Base-by-base conservation (phyloP, 2,797 vertebrate species). In the Ctenopoma kingsleyae region DNA sequence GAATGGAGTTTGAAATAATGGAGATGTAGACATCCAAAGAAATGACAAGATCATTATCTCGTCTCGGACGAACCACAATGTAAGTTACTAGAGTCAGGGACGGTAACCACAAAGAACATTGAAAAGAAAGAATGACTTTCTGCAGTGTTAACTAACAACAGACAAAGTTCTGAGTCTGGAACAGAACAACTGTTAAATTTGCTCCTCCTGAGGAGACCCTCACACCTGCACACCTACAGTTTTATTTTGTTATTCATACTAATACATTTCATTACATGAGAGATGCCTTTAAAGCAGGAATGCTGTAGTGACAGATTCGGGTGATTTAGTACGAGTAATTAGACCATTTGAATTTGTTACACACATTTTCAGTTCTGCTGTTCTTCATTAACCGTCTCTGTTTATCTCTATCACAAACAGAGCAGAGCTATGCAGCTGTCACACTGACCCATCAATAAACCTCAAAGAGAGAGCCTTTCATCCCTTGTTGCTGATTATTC, bases 401-500 rank as follows among this genome's bases (percentile, higher is more conserved):
- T 22, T 30, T 43, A n/a, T 56, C 32, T 47, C 12, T 20, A 23
- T 54, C 44, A 1, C 58, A 43, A 36, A 51, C 27, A 23, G 8
- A 40, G 15, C 17, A 16, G 15, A 54, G 23, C 8, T 0, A 44
- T 27, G 27, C 53, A 68, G 59, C 16, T 69, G 41, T 30, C 43
- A 44, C 35, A 53, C 19, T n/a, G 10, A 54, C 40, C 13, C 60
- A 56, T 66, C 43, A 53, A 9, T 57, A 67, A 8, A 40, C 56
- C 60, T 60, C 48, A 25, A 15, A 5, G 20, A 20, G 47, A 15
- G 35, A 23, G 46, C 7, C 11, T 17, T 30, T 61, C 20, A 73
- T 38, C 71, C 63, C 58, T 36, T 0, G 23, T 43, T 53, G 53
- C 70, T 82, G 64, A 60, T 72, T 80, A 60, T 66, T 63, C 62